Base-by-base conservation (phyloP, 1,140 invertebrate genomes). In the Chlorops oryzae region DNA sequence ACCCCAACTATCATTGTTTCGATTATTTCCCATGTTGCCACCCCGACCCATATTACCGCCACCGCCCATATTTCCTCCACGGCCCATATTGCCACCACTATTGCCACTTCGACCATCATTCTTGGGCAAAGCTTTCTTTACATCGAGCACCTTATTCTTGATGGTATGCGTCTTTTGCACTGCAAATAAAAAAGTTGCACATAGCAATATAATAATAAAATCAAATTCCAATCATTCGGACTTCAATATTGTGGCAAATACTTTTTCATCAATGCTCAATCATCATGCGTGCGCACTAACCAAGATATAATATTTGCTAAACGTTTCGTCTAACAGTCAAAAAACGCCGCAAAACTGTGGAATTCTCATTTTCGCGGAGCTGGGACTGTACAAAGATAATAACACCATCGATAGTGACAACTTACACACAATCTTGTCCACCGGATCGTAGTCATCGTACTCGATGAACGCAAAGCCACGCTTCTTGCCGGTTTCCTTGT, bases 371-470 rank as follows among this genome's bases (percentile, higher is more conserved):
- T 54, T 34, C 50, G 49, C 51, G 51, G 51, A 53, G 51, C 51
- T 53, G 51, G 46, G 46, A 49, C 51, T 53, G 51, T 53, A 39
- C 12, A 9, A 39, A 20, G 6, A 39, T 39, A 9, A 10, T 17
- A 39, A 7, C 9, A 9, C 46, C 21, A 40, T 27, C 21, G 15
- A 34, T 32, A 45, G 17, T 2, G 15, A 27, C 7, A 27, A 70
- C 67, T 70, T 70, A 88, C 87, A 81, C 61, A 91, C 90, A 72
- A 95, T 87, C 80, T 96, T 96, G 64, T 96, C 92, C 51, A 97
- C 93, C 17, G 92, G 86, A 76, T 96, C 93, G 74, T 95, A 96
- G 70, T 96, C 93, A 72, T 96, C 90, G 71, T 94, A 97, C 72
- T 94, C 91, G 18, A 97, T 88, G 73, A 97, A 96, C 20, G 88